Base-by-base conservation (phyloP, 2,888 invertebrate species). In the Arge pagana region DNA sequence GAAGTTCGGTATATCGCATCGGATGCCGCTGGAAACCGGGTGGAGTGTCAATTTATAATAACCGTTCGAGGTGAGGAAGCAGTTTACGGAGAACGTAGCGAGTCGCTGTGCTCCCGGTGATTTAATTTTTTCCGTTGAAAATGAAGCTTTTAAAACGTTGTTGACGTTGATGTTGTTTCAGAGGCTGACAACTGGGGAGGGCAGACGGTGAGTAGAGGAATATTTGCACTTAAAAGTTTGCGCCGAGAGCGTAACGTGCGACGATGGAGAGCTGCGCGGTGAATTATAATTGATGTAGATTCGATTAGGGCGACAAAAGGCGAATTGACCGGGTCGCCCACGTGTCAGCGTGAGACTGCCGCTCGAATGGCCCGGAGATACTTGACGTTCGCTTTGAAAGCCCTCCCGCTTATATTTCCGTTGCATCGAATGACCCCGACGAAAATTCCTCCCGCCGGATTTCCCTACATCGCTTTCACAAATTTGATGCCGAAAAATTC, bases 1-100 rank as follows among this genome's bases (percentile, higher is more conserved):
- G 81, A 82, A 48, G 79, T 87, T 15, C 81, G 81, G 51, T 87
- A 87, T 63, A 80, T 85, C 55, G 87, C 84, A 13, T 82, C 82
- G 56, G 86, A 85, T 67, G 80, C 81, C 19, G 81, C 84, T 60
- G 85, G 85, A 40, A 82, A 83, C 65, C 80, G 80, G 59, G 83
- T 83, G 39, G 81, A 81, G 58, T 87, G 87, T 70, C 82, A 81
- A 64, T 87, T 87, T 71, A 81, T 81, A 15, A 79, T 87, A 54
- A 80, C 79, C 57, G 81, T 86, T 42, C 81, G 80, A 76, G 80
- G 85, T 85, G 72, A 70, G 71, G 30, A 19, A 8, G 8, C 6
- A n/a, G 8, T 30, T 26, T 8, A n/a, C n/a, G n/a, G n/a, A n/a
- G n/a, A n/a, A n/a, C n/a, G n/a, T n/a, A n/a, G n/a, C n/a, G n/a